Evolutionary conservation across 2,113 vertebrate genomes (phyloP).

Genomic region (Leiothrix lutea): DNA sequence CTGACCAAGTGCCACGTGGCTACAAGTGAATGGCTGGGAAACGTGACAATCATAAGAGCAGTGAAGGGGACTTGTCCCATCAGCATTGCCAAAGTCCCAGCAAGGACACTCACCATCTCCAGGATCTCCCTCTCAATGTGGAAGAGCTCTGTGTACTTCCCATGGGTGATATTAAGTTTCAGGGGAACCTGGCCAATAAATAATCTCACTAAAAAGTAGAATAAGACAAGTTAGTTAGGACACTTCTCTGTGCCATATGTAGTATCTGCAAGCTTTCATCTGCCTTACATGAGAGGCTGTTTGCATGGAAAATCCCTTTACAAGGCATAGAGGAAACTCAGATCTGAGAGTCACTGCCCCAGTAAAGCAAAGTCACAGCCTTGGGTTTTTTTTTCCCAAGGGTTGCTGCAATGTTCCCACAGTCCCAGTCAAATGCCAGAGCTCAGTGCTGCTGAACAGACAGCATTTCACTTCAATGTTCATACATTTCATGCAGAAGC

Average conservation of each 20-base stretch:
- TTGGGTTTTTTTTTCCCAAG: background rate
- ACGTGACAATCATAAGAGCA: fast-evolving
- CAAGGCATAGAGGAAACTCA: background rate
- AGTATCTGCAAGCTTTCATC: background rate
- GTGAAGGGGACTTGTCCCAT: background rate
- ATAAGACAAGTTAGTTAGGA: background rate
- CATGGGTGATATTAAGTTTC: slow-evolving; percentile 68
- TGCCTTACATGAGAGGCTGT: background rate
- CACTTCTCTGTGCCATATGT: fast-evolving
- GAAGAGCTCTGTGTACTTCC: slow-evolving; percentile 66
- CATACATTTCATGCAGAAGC: background rate
- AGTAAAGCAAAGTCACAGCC: background rate
- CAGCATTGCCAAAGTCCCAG: background rate
- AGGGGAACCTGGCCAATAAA: slow-evolving; percentile 85
- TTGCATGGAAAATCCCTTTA: background rate
- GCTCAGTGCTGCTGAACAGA: background rate
- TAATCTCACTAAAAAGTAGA: slow-evolving; percentile 81
- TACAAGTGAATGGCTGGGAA: background rate
- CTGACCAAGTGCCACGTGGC: fast-evolving
- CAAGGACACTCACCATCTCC: slow-evolving; percentile 76
- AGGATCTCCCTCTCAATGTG: slow-evolving; percentile 83
- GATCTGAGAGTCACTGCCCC: background rate
- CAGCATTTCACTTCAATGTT: background rate
- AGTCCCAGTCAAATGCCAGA: slow-evolving; percentile 1
- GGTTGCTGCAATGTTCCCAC: background rate